phyloP scores from a whole-genome alignment of 2,797 vertebrate genomes.

The Channallabes apus region DNA sequence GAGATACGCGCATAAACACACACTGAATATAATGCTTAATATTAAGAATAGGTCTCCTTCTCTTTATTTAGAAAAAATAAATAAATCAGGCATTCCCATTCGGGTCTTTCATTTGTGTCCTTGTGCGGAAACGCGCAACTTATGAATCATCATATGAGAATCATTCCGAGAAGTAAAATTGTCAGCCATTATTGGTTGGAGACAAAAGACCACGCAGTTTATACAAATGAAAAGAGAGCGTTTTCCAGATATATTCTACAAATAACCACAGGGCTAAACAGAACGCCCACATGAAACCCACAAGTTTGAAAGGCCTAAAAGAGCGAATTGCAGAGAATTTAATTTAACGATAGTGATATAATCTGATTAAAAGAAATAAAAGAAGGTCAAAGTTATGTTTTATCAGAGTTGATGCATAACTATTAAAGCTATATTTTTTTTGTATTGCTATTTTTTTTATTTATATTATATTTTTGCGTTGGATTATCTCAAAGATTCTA shows the following conservation, averaged over 20 bases:
- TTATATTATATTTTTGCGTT: not conserved
- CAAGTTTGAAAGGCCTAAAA: not conserved
- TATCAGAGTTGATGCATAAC: not conserved
- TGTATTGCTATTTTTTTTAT: not conserved
- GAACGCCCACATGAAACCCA: constrained; percentile 4
- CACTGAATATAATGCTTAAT: not conserved
- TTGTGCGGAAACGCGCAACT: not conserved
- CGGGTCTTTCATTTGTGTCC: not conserved
- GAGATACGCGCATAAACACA: not conserved
- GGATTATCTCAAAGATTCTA: not conserved
- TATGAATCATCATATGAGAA: not conserved
- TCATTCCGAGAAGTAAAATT: not conserved
- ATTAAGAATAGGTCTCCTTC: not conserved
- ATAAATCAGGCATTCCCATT: not conserved
- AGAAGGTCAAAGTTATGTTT: not conserved
- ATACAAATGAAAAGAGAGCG: constrained; percentile 1
- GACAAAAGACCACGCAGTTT: not conserved
- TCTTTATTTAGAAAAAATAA: not conserved
- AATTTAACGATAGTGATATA: not conserved
- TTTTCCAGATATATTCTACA: not conserved
- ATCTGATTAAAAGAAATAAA: too few relatives aligned
- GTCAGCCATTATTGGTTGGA: constrained; percentile 2
- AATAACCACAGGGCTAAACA: not conserved
- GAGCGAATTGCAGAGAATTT: not conserved
- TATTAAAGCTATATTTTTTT: not conserved